Conservation (phyloP, 2,113 vertebrate species). For the Desmodus rotundus region DNA sequence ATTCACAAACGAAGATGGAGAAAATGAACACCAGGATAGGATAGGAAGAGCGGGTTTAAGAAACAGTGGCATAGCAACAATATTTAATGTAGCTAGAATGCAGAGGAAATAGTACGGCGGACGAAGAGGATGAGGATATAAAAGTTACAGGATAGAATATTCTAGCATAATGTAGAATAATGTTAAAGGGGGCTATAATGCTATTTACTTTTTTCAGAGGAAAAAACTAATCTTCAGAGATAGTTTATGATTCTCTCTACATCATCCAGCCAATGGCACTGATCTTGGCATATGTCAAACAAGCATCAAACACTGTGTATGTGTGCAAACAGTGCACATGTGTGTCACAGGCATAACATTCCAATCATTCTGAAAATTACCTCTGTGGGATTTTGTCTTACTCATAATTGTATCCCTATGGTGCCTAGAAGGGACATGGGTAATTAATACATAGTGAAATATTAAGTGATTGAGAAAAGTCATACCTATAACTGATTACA, state of each 20-base stretch:
- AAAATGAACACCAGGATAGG: background rate
- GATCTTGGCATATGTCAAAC: background rate
- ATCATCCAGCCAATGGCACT: background rate
- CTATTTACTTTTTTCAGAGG: background rate
- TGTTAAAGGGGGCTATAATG: background rate
- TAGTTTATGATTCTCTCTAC: background rate
- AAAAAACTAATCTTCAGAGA: background rate
- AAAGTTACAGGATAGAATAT: background rate
- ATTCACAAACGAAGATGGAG: background rate
- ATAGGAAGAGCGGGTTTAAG: background rate
- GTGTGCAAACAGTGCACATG: too few species aligned
- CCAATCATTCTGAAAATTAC: background rate
- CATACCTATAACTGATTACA: constrained; percentile 13
- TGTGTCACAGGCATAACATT: background rate
- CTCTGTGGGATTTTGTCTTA: background rate
- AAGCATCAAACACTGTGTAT: background rate
- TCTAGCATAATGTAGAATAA: background rate
- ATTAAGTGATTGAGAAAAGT: background rate
- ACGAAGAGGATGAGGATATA: background rate
- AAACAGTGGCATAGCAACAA: background rate
- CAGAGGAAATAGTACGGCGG: background rate
- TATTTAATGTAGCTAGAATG: background rate
- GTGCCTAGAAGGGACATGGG: background rate
- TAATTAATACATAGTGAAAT: background rate
- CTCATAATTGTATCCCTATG: background rate